Evolutionary conservation across 2,888 invertebrate genomes (phyloP), one percentile per base, ranked within the genome.

Genomic region (Heliconius erato): DNA sequence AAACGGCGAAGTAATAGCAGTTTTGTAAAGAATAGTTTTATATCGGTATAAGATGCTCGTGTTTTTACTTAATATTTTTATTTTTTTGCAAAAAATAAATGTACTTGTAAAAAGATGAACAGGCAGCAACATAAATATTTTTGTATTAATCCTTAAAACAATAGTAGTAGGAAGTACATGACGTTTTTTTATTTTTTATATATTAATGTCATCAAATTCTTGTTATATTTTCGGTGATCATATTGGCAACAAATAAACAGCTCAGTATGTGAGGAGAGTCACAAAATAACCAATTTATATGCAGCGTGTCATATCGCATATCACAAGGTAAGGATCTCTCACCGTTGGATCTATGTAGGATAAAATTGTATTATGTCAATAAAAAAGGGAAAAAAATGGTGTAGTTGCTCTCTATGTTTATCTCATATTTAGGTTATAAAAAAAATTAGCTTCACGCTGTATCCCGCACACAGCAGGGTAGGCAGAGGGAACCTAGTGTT

Each of bases 1-100:
- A 44, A 78, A 44, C 35, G 49, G 78, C 78, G 78, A 68, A 78
- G 67, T 11, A 67, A 78, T 67, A 67, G 78, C 78, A 79, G 82
- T 79, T 82, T 82, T 72, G 49, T 59, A 44, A 67, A 65, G 44
- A 82, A 78, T 67, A 79, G 69, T 79, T 19, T 69, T 79, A 79
- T 82, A 74, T 26, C 74, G 23, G 19, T 82, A 79, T 74, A 79
- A 69, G 59, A 82, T 72, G n/a, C 68, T 32, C 79, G 23, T 28
- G 68, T 59, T 63, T 54, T 82, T 74, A 74, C 74, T 40, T 12
- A 23, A 54, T 74, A 49, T 9, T 49, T 32, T 74, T 74, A 9
- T 79, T 79, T 74, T 79, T 78, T 67, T 67, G 68, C 6, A 65
- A 59, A 40, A 63, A 19, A 35, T 2, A 11, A 26, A 63, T 3